Conservation (phyloP, 2,797 vertebrate species). For the Perdix hodgsoniae region DNA sequence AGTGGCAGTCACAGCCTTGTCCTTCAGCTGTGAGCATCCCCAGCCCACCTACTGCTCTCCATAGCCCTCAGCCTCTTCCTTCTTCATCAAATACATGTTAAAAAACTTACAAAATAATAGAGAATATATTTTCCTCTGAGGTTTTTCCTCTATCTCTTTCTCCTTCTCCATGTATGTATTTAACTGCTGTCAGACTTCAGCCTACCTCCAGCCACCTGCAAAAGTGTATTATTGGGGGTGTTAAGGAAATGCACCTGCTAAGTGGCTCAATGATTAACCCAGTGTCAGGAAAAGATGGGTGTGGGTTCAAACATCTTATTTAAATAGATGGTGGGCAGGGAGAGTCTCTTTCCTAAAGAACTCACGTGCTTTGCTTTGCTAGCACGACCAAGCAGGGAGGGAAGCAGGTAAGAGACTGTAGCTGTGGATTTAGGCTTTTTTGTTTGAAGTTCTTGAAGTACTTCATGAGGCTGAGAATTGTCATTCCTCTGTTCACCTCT, state of each 20-base stretch:
- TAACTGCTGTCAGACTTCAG: background rate
- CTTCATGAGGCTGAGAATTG: slow-evolving; percentile 41
- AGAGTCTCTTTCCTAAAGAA: background rate
- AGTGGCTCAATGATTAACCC: background rate
- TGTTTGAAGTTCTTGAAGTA: slow-evolving; percentile 10
- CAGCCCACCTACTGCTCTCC: background rate
- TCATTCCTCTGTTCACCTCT: slow-evolving; percentile 37
- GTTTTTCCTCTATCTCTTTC: background rate
- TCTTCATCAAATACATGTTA: background rate
- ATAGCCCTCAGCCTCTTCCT: background rate
- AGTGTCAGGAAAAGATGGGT: background rate
- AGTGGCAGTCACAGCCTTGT: background rate
- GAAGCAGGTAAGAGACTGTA: background rate
- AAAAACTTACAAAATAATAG: background rate
- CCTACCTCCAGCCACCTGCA: background rate
- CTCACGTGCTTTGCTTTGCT: background rate
- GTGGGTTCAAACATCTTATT: background rate
- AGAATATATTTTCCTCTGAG: background rate
- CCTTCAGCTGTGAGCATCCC: background rate
- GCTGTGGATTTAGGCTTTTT: background rate
- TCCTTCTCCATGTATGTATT: background rate
- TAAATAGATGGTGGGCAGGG: background rate
- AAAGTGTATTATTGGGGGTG: background rate
- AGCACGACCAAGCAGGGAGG: background rate
- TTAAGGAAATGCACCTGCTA: background rate